phyloP scores from a whole-genome alignment of 2,797 vertebrate species.

The Malurus splendens region DNA sequence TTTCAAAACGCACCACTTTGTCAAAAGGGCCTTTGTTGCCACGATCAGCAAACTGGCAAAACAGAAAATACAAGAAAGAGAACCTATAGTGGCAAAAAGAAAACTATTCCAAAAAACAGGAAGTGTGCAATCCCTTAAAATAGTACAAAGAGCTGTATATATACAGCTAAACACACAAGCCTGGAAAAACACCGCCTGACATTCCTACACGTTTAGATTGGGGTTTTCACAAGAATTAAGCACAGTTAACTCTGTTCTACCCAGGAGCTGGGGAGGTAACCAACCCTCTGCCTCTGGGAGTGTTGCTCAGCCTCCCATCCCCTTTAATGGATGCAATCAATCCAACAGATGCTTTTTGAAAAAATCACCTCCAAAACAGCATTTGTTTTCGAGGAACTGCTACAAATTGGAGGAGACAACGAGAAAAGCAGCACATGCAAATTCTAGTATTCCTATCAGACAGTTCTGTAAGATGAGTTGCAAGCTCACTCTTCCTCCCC shows the following conservation, averaged over 20 bases:
- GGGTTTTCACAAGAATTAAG: background rate
- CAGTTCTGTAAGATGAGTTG: background rate
- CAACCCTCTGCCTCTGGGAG: background rate
- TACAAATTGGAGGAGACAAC: background rate
- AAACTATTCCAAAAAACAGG: background rate
- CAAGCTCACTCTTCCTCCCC: background rate
- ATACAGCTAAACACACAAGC: background rate
- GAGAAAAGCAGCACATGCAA: background rate
- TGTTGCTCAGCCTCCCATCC: background rate
- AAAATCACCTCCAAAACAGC: background rate
- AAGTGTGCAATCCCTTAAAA: background rate
- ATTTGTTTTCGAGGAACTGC: background rate
- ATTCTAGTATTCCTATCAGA: background rate
- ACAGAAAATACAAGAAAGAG: background rate
- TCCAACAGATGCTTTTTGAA: background rate
- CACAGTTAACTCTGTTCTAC: background rate
- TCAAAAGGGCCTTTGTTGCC: background rate
- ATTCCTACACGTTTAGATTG: background rate
- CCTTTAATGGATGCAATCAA: rapidly evolving
- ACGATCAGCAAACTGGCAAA: background rate
- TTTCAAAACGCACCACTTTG: background rate
- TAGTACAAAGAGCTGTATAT: background rate
- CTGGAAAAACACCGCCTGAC: background rate
- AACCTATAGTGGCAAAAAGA: background rate
- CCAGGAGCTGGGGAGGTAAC: background rate